Percentiles rank a stretch among this genome's conserved stretches.
These are phyloP conservation scores for Valencia hispanica DNA, from an alignment of 2,797 vertebrate genomes.

Conservation along the genomic window DNA sequence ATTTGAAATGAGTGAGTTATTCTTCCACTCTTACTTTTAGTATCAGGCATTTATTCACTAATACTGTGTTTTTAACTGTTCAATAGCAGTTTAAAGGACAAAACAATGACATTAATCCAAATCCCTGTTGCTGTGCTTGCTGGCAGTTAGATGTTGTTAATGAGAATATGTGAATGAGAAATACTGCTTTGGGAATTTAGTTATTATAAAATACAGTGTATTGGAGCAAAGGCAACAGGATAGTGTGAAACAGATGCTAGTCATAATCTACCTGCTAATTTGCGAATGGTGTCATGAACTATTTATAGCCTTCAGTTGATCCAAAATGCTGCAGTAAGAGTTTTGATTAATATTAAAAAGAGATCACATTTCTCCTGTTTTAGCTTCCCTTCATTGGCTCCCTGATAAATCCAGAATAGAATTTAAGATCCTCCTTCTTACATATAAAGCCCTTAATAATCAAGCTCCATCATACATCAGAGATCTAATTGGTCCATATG, in stretches of 20 bases:
- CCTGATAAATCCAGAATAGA: too few species aligned
- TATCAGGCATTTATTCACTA: background rate
- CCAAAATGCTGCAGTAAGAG: background rate
- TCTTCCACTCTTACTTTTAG: background rate
- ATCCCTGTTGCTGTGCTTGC: background rate
- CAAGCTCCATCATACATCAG: too few species aligned
- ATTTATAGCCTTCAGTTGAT: too few species aligned
- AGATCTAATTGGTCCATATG: too few species aligned
- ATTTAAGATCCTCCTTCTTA: too few species aligned
- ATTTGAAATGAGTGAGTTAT: background rate
- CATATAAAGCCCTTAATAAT: too few species aligned
- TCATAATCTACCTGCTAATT: background rate
- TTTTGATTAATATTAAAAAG: background rate
- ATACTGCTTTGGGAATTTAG: background rate
- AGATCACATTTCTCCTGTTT: too few species aligned
- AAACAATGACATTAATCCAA: background rate
- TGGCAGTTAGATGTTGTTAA: background rate
- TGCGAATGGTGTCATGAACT: too few species aligned
- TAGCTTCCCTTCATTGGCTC: too few species aligned
- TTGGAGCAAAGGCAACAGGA: background rate
- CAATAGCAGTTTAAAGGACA: background rate
- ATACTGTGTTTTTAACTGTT: background rate
- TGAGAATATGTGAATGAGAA: background rate
- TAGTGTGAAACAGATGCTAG: background rate
- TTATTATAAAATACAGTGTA: background rate